Percentiles rank a stretch among this genome's conserved stretches.
phyloP scores from a whole-genome alignment of 2,113 vertebrate species.

The Thermophis baileyi region DNA sequence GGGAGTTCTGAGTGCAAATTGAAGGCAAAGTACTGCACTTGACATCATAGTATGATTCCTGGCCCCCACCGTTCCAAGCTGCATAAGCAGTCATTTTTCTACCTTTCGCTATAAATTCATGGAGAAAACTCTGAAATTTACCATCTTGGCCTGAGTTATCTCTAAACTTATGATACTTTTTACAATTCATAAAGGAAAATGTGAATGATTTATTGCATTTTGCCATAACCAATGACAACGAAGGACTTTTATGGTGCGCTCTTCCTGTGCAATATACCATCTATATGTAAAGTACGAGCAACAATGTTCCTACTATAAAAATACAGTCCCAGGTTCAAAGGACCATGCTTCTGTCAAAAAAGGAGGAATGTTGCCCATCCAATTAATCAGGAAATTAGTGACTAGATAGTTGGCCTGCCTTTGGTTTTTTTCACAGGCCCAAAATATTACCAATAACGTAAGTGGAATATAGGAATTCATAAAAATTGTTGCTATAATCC shows the following conservation, averaged over 20 bases:
- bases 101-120: slow-evolving; percentile 42
- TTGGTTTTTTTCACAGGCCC: background rate
- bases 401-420: background rate
- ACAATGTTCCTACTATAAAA: slow-evolving; percentile 9
- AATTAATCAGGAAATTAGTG: rapidly evolving
- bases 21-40: slow-evolving; percentile 10
- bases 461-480: background rate
- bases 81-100: slow-evolving; percentile 28
- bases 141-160: slow-evolving; percentile 52
- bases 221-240: slow-evolving; percentile 38
- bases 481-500: background rate
- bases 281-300: slow-evolving; percentile 25
- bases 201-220: slow-evolving; percentile 43
- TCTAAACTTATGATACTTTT: slow-evolving; percentile 55
- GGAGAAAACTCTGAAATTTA: slow-evolving; percentile 47
- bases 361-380: background rate
- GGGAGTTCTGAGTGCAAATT: background rate
- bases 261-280: slow-evolving; percentile 28
- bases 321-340: background rate
- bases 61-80: background rate
- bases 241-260: slow-evolving; percentile 18
- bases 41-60: background rate
- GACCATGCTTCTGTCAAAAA: background rate
- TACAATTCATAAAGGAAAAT: slow-evolving; percentile 60
- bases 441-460: background rate